Base-by-base conservation (phyloP, 2,888 invertebrate genomes). In the Pemphredon lugubris region DNA sequence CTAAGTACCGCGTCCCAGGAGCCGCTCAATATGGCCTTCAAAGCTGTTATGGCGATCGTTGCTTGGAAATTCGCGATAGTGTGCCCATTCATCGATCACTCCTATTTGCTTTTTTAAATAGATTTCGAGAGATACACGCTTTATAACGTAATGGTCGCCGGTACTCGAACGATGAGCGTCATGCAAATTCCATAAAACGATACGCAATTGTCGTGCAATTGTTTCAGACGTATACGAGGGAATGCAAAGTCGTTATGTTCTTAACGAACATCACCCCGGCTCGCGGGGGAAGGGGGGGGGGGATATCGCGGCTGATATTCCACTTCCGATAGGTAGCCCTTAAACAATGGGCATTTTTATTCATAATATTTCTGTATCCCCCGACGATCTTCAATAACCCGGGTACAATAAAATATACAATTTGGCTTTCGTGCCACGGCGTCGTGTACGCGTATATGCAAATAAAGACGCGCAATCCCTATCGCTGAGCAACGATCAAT, bases 41-140 rank as follows among this genome's bases (percentile, higher is more conserved):
- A 71, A 51, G 66, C 69, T 80, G 79, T 80, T 80, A 79, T 80
- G 73, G 54, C 77, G 80, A 80, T 79, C 80, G 80, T 80, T 79
- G 80, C 79, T 68, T 77, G 63, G 77, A 73, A 69, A 47, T 47
- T 80, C 61, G 71, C 73, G 80, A 80, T 80, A 80, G 73, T 67
- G 68, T 44, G 55, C 54, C 66, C 78, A 63, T 69, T 75, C 66
- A 78, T 81, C 78, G 80, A 80, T 76, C 68, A 74, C 64, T 60
- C 40, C 53, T 72, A 70, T 78, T 78, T 69, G 64, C 73, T 67
- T 69, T 72, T 75, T 77, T 69, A 72, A 72, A 65, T 66, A 59
- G 53, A 67, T 67, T 44, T 32, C 18, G 55, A 26, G 20, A 37
- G 57, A 51, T 60, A 66, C n/a, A n/a, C 34, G 48, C 63, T 67